phyloP scores from a whole-genome alignment of 2,797 vertebrate genomes.

The Gallinago nigripennis region DNA sequence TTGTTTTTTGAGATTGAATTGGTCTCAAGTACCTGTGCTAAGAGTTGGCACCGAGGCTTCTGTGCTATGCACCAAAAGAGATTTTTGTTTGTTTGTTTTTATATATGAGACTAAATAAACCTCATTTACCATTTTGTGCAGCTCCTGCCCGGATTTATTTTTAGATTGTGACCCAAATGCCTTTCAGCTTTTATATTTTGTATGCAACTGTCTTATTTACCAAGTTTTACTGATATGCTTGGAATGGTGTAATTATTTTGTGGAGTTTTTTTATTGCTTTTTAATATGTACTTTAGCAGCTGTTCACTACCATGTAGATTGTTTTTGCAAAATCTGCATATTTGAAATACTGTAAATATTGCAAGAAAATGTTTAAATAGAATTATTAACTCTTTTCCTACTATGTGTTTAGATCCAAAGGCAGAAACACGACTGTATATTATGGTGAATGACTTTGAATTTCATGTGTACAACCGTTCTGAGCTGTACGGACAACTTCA shows the following conservation, averaged over 20 bases:
- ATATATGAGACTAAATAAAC: not conserved
- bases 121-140: not conserved
- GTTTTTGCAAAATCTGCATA: not conserved
- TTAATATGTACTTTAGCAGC: not conserved
- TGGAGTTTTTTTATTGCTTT: not conserved
- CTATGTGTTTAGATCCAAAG: conserved; percentile 86
- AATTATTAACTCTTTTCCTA: not conserved
- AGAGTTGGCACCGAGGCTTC: not conserved
- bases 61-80: not conserved
- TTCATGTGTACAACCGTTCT: conserved; percentile 97
- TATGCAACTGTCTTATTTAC: not conserved
- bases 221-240: not conserved
- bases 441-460: conserved; percentile 97
- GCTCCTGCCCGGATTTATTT: not conserved
- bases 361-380: not conserved
- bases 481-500: conserved; percentile 92
- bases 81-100: not conserved
- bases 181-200: not conserved
- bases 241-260: not conserved
- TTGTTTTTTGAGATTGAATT: not conserved
- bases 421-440: conserved; percentile 96
- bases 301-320: not conserved
- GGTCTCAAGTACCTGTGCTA: not conserved
- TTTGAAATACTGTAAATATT: not conserved
- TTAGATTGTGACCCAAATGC: not conserved